Evolutionary conservation across 2,113 vertebrate species (phyloP).

Genomic region (Gorsachius goisagi): DNA sequence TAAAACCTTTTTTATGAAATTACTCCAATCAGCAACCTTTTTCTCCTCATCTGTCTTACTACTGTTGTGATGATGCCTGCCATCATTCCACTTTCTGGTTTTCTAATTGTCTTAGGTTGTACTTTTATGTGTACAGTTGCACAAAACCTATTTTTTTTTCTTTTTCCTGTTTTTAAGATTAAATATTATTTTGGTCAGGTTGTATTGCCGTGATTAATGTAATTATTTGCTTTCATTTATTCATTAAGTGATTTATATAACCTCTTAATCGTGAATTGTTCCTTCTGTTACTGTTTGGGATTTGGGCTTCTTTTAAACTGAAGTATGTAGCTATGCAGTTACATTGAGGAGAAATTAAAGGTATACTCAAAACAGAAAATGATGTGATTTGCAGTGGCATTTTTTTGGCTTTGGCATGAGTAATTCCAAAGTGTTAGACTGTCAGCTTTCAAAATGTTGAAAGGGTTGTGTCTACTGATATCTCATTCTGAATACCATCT

Average conservation of each 20-base stretch:
- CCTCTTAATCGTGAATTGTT: not conserved
- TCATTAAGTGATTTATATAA: not conserved
- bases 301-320: not conserved
- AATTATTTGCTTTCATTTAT: not conserved
- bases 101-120: not conserved
- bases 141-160: accelerated
- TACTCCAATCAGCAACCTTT: not conserved
- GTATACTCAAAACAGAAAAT: not conserved
- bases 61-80: not conserved
- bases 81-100: not conserved
- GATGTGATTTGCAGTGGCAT: not conserved
- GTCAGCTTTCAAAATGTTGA: not conserved
- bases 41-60: not conserved
- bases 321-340: not conserved
- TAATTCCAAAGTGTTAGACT: not conserved
- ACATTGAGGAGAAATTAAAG: not conserved
- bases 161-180: not conserved
- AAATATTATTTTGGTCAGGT: not conserved
- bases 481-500: not conserved
- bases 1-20: not conserved
- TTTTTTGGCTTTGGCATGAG: not conserved
- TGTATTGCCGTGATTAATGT: not conserved
- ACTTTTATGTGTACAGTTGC: not conserved
- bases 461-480: not conserved
- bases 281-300: not conserved